Evolutionary conservation across 92 coral and sea anemone genomes (phyloP).

Genomic region (Hydrozoanthus gracilis): DNA sequence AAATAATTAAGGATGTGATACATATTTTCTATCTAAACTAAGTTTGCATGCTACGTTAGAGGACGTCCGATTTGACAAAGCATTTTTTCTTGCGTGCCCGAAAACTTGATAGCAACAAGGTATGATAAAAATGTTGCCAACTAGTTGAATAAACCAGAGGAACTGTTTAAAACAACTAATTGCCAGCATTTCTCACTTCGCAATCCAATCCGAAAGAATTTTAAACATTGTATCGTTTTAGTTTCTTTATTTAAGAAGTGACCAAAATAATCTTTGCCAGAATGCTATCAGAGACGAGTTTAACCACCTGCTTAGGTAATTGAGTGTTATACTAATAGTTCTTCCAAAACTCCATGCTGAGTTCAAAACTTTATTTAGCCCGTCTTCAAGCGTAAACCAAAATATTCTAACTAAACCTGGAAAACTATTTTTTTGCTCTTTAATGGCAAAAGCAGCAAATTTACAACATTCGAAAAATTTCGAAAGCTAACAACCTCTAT

Average conservation of each 20-base stretch:
- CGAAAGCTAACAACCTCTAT: too few relatives aligned
- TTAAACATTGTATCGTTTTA: neutral
- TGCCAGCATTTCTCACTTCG: neutral
- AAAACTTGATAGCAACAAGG: too few relatives aligned
- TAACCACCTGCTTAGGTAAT: slow-evolving; percentile 22
- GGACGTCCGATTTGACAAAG: too few relatives aligned
- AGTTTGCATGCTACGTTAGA: too few relatives aligned
- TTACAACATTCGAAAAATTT: too few relatives aligned
- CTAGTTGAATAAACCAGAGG: neutral
- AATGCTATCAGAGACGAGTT: slow-evolving; percentile 19
- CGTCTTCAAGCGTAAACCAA: neutral
- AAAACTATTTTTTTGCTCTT: too few relatives aligned
- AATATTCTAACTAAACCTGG: too few relatives aligned
- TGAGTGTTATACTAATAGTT: neutral
- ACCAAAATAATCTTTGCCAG: neutral
- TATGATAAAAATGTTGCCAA: neutral
- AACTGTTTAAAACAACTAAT: neutral
- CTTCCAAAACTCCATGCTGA: neutral
- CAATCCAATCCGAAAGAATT: slow-evolving; percentile 12
- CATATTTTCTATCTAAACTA: too few relatives aligned
- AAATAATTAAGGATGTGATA: neutral
- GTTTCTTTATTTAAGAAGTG: neutral
- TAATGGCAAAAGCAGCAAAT: too few relatives aligned
- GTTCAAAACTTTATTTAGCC: slow-evolving; percentile 8
- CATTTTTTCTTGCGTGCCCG: too few relatives aligned